phyloP scores from a whole-genome alignment of 2,888 invertebrate genomes.

The Melinopterus prodromus region DNA sequence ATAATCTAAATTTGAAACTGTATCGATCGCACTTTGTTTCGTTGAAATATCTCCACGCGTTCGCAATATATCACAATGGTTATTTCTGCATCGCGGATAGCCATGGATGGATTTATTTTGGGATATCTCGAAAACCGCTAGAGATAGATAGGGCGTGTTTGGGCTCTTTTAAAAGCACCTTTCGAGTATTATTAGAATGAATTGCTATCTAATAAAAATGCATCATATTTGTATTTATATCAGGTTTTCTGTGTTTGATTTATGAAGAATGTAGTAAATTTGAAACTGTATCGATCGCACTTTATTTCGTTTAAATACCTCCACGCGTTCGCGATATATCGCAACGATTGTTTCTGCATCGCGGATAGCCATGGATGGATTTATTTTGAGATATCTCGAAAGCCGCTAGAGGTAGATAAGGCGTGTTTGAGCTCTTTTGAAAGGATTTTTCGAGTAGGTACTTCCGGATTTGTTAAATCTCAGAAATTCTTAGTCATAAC shows the following conservation, averaged over 20 bases:
- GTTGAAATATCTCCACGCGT: not conserved
- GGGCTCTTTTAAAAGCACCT: not conserved
- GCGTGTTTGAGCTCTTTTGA: not conserved
- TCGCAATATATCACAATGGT: not conserved
- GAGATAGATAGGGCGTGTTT: not conserved
- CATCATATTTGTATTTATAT: not conserved
- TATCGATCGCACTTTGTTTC: not conserved
- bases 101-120: constrained; percentile 4
- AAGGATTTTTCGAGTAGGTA: not conserved
- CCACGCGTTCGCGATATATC: not conserved
- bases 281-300: not conserved
- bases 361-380: constrained; percentile 6
- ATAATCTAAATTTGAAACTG: not conserved
- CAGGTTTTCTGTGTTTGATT: not conserved
- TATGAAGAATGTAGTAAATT: not conserved
- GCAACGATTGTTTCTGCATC: not conserved
- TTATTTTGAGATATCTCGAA: not conserved
- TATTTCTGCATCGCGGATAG: not conserved
- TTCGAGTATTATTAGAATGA: not conserved
- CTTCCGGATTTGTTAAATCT: not conserved
- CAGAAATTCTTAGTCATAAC: too few relatives aligned
- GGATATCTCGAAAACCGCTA: not conserved
- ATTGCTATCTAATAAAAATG: not conserved
- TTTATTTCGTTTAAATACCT: not conserved
- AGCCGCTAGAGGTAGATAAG: not conserved